phyloP scores from a whole-genome alignment of 2,888 invertebrate species.

The Phlogophora meticulosa region DNA sequence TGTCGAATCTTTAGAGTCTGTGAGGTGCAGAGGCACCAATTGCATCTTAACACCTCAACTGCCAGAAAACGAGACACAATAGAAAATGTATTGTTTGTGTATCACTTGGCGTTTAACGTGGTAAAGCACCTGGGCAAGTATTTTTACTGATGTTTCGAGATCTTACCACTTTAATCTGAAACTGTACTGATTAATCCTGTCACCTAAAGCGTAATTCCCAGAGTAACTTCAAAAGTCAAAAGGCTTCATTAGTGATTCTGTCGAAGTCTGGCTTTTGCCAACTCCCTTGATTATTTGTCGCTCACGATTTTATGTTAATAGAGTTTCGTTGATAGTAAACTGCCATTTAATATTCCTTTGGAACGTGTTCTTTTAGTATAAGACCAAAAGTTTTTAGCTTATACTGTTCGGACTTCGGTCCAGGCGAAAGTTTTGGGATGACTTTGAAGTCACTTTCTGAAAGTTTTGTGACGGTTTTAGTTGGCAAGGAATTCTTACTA shows the following conservation, averaged over 20 bases:
- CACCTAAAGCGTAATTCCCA: constrained; percentile 39
- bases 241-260: constrained; percentile 54
- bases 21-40: neutral
- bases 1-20: neutral
- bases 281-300: constrained; percentile 47
- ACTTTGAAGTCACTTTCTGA: constrained; percentile 17
- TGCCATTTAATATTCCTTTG: constrained; percentile 50
- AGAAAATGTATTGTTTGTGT: no score
- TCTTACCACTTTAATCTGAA: constrained; percentile 17
- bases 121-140: no score
- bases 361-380: constrained; percentile 20
- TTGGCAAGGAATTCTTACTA: neutral
- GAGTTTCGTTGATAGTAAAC: constrained; percentile 40
- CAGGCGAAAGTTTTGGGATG: constrained; percentile 12
- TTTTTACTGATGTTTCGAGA: neutral
- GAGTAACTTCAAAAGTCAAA: constrained; percentile 22
- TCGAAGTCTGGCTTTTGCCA: constrained; percentile 31
- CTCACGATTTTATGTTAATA: constrained; percentile 30
- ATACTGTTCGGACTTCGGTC: constrained; percentile 14
- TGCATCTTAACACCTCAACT: no score
- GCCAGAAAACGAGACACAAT: no score
- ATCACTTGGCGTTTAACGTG: no score
- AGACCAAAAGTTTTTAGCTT: constrained; percentile 26
- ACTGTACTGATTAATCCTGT: constrained; percentile 29
- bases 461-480: neutral